Base-by-base conservation (phyloP, 2,888 invertebrate genomes). In the Dioctria linearis region DNA sequence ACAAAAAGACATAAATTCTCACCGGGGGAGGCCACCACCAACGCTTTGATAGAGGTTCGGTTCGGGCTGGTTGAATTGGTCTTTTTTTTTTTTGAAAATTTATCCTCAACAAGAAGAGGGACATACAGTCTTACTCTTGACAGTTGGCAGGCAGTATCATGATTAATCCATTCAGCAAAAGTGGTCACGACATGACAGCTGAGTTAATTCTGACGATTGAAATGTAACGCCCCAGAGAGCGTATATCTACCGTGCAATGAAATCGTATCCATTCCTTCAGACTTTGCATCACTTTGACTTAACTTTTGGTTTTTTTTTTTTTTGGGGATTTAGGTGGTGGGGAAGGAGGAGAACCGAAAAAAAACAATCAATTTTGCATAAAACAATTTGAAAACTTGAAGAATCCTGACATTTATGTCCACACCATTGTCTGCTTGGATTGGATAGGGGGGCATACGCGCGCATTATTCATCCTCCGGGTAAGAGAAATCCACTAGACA, bases 401-500 rank as follows among this genome's bases (percentile, higher is more conserved):
- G 25, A 37, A 25, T 61, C 6, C 61, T 39, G 61, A 25, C 61
- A 73, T 42, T 57, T 42, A 39, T 25, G 25, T 40, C 73, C 5
- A 39, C 40, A 59, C 66, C 73, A 25, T 54, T 59, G 49, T 49
- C 42, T 3, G 39, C 37, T 11, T 11, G 54, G 11, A 54, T n/a
- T n/a, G n/a, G n/a, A n/a, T n/a, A n/a, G n/a, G n/a, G n/a, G n/a
- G n/a, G n/a, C n/a, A n/a, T n/a, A n/a, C n/a, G n/a, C 54, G 6
- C 11, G 54, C 9, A 54, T n/a, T 54, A n/a, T 54, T 4, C 11
- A 54, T 54, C 54, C 11, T 54, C 54, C 54, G 8, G 67, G 46
- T 67, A 54, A 4, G 3, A 54, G 59, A 73, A 73, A 57, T 39
- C 73, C 51, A 54, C 57, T n/a, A n/a, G 73, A 73, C 73, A 73